Conservation (phyloP, 2,888 invertebrate genomes). For the Urechis unicinctus region DNA sequence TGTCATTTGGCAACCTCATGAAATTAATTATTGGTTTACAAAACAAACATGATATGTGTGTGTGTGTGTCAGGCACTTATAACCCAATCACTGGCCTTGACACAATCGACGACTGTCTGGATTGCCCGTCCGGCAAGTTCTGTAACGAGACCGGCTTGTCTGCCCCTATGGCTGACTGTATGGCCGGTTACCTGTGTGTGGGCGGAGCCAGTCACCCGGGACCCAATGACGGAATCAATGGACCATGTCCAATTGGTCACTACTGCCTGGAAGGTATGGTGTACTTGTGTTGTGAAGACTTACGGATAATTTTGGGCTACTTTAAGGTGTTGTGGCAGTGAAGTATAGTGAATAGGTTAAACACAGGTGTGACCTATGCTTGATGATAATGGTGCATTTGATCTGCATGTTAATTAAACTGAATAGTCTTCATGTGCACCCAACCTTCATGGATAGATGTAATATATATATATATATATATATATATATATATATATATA, state of each 20-base stretch:
- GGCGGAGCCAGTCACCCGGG: constrained; percentile 30
- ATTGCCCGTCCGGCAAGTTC: constrained; percentile 37
- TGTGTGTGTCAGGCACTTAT: constrained; percentile 32
- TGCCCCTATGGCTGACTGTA: constrained; percentile 31
- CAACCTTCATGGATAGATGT: too few relatives aligned
- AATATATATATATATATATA: too few relatives aligned
- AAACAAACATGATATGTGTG: not conserved
- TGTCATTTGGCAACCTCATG: not conserved
- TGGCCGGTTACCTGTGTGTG: constrained; percentile 40
- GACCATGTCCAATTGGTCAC: constrained; percentile 38
- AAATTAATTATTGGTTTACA: not conserved
- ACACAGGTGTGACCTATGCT: too few relatives aligned
- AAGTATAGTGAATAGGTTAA: too few relatives aligned
- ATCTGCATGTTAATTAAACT: too few relatives aligned
- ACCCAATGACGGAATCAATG: constrained; percentile 38
- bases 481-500: too few relatives aligned
- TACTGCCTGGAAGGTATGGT: constrained; percentile 42
- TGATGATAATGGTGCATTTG: too few relatives aligned
- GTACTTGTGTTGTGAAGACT: not conserved
- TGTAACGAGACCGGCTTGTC: constrained; percentile 36
- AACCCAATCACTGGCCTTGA: constrained; percentile 29
- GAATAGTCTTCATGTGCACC: too few relatives aligned
- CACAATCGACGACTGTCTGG: constrained; percentile 25
- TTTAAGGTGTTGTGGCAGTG: too few relatives aligned
- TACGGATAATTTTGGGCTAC: not conserved